A percentile compares a stretch with the other conserved stretches of the same genome.
Conservation (phyloP, 1,140 invertebrate species). For the Eumaeus atala region DNA sequence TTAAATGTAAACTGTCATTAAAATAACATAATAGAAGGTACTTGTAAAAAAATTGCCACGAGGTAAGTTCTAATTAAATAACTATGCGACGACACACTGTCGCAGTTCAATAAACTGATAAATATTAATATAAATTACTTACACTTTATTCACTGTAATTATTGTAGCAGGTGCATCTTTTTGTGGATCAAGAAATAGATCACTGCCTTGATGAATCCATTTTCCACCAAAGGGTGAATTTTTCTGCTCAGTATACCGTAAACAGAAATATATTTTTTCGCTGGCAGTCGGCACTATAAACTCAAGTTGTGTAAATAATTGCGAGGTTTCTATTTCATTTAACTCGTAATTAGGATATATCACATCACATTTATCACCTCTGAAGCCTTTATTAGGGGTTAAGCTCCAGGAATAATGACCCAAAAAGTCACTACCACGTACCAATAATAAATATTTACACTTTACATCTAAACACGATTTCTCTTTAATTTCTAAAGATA, state of each 20-base stretch:
- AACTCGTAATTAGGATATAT: slow-evolving; percentile 61
- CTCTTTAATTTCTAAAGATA: slow-evolving; percentile 44
- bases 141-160: slow-evolving; percentile 20
- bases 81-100: background rate
- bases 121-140: slow-evolving; percentile 15
- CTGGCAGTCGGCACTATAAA: slow-evolving; percentile 36
- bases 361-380: slow-evolving; percentile 49
- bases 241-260: slow-evolving; percentile 33
- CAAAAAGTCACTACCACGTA: slow-evolving; percentile 55
- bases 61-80: slow-evolving; percentile 1
- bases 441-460: slow-evolving; percentile 65
- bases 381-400: slow-evolving; percentile 42
- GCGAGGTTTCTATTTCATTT: slow-evolving; percentile 42
- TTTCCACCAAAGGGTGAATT: slow-evolving; percentile 42
- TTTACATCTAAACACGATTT: slow-evolving; percentile 51
- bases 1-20: too few species aligned
- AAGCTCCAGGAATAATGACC: slow-evolving; percentile 62
- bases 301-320: slow-evolving; percentile 42
- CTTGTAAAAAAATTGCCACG: background rate
- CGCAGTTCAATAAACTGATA: background rate
- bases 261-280: slow-evolving; percentile 56
- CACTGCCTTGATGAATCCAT: slow-evolving; percentile 58
- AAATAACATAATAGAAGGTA: background rate
- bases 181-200: slow-evolving; percentile 43
- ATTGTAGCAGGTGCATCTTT: slow-evolving; percentile 19